These are phyloP conservation scores for Tupaia tana DNA, from an alignment of 2,113 vertebrate genomes.

Conservation along the genomic window DNA sequence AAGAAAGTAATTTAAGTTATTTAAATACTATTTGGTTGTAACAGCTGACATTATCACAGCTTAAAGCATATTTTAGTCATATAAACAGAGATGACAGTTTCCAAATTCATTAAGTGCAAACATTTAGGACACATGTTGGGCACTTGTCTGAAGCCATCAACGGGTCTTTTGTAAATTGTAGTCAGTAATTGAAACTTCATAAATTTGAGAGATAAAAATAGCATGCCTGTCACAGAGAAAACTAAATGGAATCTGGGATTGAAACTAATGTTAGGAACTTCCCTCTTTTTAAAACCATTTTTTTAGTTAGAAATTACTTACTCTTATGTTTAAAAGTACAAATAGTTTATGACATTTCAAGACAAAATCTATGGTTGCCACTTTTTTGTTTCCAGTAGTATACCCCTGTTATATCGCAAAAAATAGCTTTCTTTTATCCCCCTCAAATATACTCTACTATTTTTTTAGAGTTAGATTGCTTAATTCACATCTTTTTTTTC, in stretches of 20 bases:
- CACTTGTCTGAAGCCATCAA: constrained; percentile 79
- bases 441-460: not conserved
- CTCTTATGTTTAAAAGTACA: not conserved
- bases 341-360: not conserved
- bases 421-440: not conserved
- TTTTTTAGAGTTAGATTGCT: not conserved
- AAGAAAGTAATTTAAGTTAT: constrained; percentile 31
- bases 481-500: not conserved
- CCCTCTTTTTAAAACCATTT: not conserved
- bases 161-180: constrained; percentile 80
- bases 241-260: not conserved
- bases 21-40: constrained; percentile 39
- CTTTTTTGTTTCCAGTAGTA: constrained; percentile 1
- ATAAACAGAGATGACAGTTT: constrained; percentile 74
- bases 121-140: constrained; percentile 74
- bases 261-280: constrained; percentile 14
- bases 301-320: not conserved
- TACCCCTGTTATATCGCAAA: not conserved
- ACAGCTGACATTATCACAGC: constrained; percentile 53
- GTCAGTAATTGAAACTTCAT: constrained; percentile 80
- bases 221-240: constrained; percentile 31
- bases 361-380: not conserved
- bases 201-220: constrained; percentile 82
- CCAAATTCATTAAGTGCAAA: constrained; percentile 71
- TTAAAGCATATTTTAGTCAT: constrained; percentile 74